These are phyloP conservation scores for Peromyscus melanophrys DNA, from an alignment of 2,797 vertebrate genomes.

Conservation along the genomic window DNA sequence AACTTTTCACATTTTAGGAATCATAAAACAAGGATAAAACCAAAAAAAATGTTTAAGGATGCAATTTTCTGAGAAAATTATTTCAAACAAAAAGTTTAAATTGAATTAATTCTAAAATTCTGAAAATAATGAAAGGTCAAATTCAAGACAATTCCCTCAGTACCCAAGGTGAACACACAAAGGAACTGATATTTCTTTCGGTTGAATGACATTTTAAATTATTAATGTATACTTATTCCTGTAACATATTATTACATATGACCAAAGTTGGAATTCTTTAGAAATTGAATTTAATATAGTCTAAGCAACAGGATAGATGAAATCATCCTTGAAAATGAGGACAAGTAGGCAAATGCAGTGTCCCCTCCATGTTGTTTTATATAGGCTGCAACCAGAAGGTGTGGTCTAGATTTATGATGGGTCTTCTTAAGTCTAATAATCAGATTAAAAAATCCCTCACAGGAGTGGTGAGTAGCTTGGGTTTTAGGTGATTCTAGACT, in stretches of 20 bases:
- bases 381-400: background rate
- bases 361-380: background rate
- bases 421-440: background rate
- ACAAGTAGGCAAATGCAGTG: background rate
- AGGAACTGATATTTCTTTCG: background rate
- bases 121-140: background rate
- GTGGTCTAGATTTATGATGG: background rate
- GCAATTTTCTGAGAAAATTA: background rate
- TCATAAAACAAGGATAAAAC: slow-evolving; percentile 4
- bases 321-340: background rate
- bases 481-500: background rate
- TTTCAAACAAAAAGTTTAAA: background rate
- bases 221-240: background rate
- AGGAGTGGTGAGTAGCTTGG: background rate
- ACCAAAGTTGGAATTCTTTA: background rate
- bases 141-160: background rate
- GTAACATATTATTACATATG: background rate
- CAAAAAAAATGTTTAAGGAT: background rate
- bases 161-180: background rate
- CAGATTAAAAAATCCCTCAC: background rate
- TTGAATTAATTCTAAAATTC: background rate
- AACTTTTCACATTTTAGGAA: background rate
- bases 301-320: background rate
- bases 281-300: background rate
- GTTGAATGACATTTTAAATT: background rate